Percentiles rank a stretch among this genome's conserved stretches.
Evolutionary conservation across 2,113 vertebrate genomes (phyloP).

Genomic region (Anser brachyrhynchus): DNA sequence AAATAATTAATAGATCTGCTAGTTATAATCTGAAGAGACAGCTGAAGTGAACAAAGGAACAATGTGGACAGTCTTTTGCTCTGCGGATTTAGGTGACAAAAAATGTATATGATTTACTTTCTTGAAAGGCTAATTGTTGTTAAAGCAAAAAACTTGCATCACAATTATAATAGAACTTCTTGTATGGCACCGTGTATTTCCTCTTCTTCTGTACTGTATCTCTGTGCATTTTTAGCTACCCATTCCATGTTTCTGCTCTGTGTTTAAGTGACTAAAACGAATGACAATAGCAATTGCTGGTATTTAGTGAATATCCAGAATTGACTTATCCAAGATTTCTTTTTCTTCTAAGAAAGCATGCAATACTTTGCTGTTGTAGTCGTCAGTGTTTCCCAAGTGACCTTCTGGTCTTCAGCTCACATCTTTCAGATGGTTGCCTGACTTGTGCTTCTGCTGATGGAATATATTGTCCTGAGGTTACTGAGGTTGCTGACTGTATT

Average conservation of each 20-base stretch:
- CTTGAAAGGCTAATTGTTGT: neutral
- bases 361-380: neutral
- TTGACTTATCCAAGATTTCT: neutral
- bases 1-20: constrained; percentile 30
- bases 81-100: neutral
- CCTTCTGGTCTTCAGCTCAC: neutral
- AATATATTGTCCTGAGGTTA: neutral
- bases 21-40: neutral
- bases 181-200: neutral
- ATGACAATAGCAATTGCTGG: neutral
- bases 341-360: neutral
- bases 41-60: neutral
- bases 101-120: neutral
- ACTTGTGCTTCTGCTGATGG: neutral
- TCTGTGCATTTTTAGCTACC: neutral
- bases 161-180: neutral
- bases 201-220: neutral
- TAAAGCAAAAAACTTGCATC: neutral
- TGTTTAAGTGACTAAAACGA: neutral
- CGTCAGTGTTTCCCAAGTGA: neutral
- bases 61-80: neutral
- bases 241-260: neutral
- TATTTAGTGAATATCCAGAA: neutral
- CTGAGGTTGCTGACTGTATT: neutral
- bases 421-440: neutral